phyloP scores from a whole-genome alignment of 2,113 vertebrate genomes.

The Bos javanicus region DNA sequence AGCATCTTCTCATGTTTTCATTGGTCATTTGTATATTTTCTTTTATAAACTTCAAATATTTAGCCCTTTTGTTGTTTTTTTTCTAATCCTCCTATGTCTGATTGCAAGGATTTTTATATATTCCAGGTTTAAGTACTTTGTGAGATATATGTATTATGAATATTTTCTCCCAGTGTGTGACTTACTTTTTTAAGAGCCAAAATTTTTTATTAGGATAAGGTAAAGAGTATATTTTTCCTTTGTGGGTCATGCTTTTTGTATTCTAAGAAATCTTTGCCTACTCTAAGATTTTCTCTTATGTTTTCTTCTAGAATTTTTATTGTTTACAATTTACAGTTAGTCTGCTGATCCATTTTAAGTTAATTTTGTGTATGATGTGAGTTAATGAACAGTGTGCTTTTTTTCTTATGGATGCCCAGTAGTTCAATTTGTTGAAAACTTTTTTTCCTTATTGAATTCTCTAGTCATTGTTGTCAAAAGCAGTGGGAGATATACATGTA shows the following conservation, averaged over 20 bases:
- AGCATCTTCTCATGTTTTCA: too few relatives aligned
- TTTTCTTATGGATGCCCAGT: not conserved
- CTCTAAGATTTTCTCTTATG: not conserved
- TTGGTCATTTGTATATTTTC: too few relatives aligned
- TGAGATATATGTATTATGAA: not conserved
- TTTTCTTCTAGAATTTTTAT: not conserved
- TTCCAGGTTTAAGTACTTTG: not conserved
- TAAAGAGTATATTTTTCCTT: not conserved
- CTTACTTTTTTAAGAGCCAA: not conserved
- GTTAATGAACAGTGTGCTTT: not conserved
- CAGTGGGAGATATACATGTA: not conserved
- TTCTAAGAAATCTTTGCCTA: not conserved
- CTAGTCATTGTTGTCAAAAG: not conserved
- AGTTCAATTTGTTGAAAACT: not conserved
- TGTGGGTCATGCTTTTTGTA: not conserved
- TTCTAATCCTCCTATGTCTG: not conserved
- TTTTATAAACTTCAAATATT: too few relatives aligned
- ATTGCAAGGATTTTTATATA: not conserved
- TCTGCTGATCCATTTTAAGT: not conserved
- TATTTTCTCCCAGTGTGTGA: not conserved
- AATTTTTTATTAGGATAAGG: not conserved
- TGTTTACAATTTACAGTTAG: not conserved
- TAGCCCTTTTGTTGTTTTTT: not conserved
- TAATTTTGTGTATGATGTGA: not conserved
- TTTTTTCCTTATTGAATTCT: not conserved